phyloP scores from a whole-genome alignment of 2,797 vertebrate species.

The Huso huso region DNA sequence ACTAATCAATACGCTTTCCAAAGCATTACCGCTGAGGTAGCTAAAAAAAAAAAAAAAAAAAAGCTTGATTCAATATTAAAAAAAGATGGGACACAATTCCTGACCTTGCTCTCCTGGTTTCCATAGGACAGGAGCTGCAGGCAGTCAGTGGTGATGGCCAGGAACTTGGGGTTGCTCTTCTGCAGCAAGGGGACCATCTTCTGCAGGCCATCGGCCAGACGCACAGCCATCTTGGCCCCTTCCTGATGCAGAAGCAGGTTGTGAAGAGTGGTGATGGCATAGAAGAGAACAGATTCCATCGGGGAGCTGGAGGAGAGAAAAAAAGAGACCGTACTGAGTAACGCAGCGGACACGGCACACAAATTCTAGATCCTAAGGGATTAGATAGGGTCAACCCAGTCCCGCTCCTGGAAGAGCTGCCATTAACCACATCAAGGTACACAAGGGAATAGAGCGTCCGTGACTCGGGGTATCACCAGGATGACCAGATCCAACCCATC shows the following conservation, averaged over 20 bases:
- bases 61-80: too few species aligned
- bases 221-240: slow-evolving; percentile 96
- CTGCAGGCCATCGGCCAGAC: slow-evolving; percentile 89
- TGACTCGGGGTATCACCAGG: too few species aligned
- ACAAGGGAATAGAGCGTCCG: too few species aligned
- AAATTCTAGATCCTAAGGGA: too few species aligned
- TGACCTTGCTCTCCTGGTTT: slow-evolving; percentile 97
- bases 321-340: neutral
- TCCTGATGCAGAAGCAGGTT: slow-evolving; percentile 98
- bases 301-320: slow-evolving; percentile 68
- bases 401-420: too few species aligned
- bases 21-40: too few species aligned
- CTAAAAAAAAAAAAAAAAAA: too few species aligned
- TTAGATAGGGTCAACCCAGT: too few species aligned
- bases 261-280: slow-evolving; percentile 96
- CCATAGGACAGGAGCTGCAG: slow-evolving; percentile 92
- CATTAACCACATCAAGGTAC: too few species aligned
- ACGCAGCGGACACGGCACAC: too few species aligned
- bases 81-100: neutral
- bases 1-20: too few species aligned
- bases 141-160: slow-evolving; percentile 97
- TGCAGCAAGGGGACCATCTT: slow-evolving; percentile 96
- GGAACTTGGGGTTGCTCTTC: slow-evolving; percentile 94
- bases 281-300: slow-evolving; percentile 91
- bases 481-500: too few species aligned